Evolutionary conservation across 2,797 vertebrate species (phyloP), one percentile per base, ranked within the genome.

Genomic region (Anisognathus igniventris): DNA sequence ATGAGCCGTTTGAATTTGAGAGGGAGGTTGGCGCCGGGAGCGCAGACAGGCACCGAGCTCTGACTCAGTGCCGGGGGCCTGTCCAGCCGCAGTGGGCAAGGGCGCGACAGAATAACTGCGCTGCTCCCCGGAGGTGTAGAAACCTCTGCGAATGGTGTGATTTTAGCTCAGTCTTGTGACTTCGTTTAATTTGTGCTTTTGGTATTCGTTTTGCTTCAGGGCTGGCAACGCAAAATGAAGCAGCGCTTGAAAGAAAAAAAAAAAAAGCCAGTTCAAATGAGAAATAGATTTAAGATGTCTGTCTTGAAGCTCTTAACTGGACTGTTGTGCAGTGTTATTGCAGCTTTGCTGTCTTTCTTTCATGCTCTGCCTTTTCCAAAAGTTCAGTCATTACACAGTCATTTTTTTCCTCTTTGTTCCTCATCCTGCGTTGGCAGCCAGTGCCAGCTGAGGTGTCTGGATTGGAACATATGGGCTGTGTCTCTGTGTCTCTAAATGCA

Each of bases 61-160:
- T 65, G 75, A 17, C 20, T 28, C 22, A 16, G 5, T 4, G 7
- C 4, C 22, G 27, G 42, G 40, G 60, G 40, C 18, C 3, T 0
- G 23, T 5, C 35, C 25, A 1, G 51, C 68, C 22, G 84, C 62
- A 5, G 0, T 1, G 53, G 60, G 75, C 71, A 5, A 37, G 54
- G 81, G 25, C 1, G 1, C 2, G 4, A 12, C 74, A 8, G 6
- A 62, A 6, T 1, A 9, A 11, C 44, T 0, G 44, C 9, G 0
- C 25, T 15, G 8, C 48, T 54, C 39, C 80, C 58, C 20, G 28
- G 20, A 3, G 0, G 1, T 21, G 62, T 7, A 5, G n/a, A 39
- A 77, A 15, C 53, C 30, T 75, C 39, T 9, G 44, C 54, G 9
- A 25, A 11, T 4, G 39, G 18, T 6, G 60, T 31, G 68, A 39